Evolutionary conservation across 2,888 invertebrate genomes (phyloP).

Genomic region (Leistus spinibarbis): DNA sequence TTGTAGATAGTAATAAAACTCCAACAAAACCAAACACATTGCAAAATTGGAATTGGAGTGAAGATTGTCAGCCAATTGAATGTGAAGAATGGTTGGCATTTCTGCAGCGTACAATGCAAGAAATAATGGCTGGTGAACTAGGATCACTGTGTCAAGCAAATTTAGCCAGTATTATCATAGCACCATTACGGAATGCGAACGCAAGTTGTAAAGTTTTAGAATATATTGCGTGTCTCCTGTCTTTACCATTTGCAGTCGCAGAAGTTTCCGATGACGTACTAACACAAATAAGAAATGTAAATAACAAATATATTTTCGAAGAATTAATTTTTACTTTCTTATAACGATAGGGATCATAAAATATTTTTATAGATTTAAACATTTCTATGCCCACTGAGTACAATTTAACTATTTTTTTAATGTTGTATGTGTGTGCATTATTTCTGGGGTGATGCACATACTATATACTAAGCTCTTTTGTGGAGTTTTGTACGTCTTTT

Average conservation of each 20-base stretch:
- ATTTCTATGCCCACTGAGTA: too few species aligned
- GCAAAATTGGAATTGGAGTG: conserved; percentile 52
- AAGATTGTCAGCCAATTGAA: conserved; percentile 71
- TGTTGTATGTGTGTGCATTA: too few species aligned
- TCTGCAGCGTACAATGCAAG: conserved; percentile 79
- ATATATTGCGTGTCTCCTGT: conserved; percentile 67
- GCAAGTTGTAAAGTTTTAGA: conserved; percentile 67
- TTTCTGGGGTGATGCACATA: too few species aligned
- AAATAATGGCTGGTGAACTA: conserved; percentile 80
- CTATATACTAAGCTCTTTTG: too few species aligned
- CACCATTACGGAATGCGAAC: conserved; percentile 68
- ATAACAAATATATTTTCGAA: conserved; percentile 5
- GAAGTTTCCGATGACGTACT: conserved; percentile 55
- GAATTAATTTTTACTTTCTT: neutral
- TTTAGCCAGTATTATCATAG: conserved; percentile 63
- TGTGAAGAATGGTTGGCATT: conserved; percentile 89
- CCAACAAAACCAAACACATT: conserved; percentile 35
- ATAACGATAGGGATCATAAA: neutral
- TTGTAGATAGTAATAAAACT: conserved; percentile 23
- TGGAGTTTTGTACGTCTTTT: too few species aligned
- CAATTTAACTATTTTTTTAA: too few species aligned
- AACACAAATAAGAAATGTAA: conserved; percentile 60
- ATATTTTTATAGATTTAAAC: too few species aligned
- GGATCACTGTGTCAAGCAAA: conserved; percentile 74
- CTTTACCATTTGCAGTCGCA: conserved; percentile 67